Evolutionary conservation across 2,888 invertebrate genomes (phyloP).

Genomic region (Cactoblastis cactorum): DNA sequence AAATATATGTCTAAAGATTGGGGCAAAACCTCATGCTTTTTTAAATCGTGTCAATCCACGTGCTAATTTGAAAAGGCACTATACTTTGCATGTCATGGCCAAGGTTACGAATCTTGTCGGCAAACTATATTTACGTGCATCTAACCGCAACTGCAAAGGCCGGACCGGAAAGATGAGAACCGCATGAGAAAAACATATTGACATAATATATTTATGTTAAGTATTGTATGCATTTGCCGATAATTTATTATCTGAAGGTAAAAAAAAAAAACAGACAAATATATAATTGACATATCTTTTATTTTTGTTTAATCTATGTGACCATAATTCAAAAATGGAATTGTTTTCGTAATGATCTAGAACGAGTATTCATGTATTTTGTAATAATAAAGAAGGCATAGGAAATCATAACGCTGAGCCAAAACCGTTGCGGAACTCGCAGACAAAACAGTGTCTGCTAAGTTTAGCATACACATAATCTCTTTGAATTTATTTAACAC

Average conservation of each 20-base stretch:
- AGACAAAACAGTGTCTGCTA: conserved; percentile 2
- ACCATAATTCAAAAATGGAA: no score
- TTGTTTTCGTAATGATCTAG: no score
- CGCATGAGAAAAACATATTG: background rate
- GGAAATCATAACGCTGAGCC: background rate
- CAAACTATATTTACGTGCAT: conserved; percentile 1
- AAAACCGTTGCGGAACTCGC: background rate
- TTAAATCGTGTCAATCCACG: background rate
- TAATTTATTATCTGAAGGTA: no score
- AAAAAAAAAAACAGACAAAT: no score
- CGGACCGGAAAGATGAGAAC: conserved; percentile 5
- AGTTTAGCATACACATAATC: conserved; percentile 2
- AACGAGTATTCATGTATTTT: background rate
- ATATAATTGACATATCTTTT: no score
- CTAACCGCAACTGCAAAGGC: conserved; percentile 8
- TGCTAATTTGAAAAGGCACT: conserved; percentile 1
- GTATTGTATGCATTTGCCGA: no score
- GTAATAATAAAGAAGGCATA: background rate
- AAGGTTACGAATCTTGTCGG: conserved; percentile 3
- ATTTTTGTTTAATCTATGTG: no score
- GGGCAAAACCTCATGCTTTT: background rate
- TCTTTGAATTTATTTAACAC: conserved; percentile 3
- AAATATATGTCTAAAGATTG: background rate
- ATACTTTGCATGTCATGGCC: background rate
- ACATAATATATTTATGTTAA: no score